These are phyloP conservation scores for Ceratotherium simum DNA, from an alignment of 2,113 vertebrate genomes.

Conservation along the genomic window DNA sequence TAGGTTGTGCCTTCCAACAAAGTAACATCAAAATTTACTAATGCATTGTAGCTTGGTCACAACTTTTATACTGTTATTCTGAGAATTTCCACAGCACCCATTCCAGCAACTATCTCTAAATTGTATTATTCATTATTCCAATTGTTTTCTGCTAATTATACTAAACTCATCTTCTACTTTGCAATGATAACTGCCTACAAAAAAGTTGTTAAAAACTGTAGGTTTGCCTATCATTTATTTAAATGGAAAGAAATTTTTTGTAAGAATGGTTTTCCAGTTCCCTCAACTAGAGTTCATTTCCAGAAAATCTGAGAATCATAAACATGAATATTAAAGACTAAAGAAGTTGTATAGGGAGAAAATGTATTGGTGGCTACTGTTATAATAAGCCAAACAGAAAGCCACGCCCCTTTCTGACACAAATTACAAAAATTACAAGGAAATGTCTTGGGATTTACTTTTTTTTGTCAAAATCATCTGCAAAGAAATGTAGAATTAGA, in stretches of 20 bases:
- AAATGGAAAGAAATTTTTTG: background rate
- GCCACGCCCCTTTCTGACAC: background rate
- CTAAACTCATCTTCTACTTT: background rate
- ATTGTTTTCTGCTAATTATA: background rate
- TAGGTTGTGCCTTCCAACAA: background rate
- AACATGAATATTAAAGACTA: background rate
- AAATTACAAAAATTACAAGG: background rate
- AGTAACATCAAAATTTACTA: background rate
- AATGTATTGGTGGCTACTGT: background rate
- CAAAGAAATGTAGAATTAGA: background rate
- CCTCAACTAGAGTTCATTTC: background rate
- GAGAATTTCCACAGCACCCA: background rate
- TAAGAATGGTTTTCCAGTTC: background rate
- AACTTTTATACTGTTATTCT: constrained; percentile 27
- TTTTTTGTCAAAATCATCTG: background rate
- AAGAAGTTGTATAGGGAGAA: background rate
- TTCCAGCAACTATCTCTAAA: constrained; percentile 13
- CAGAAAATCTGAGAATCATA: background rate
- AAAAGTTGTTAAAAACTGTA: background rate
- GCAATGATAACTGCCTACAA: background rate
- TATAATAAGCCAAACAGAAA: background rate
- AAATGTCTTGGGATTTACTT: background rate
- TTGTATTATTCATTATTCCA: background rate
- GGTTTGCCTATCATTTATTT: background rate
- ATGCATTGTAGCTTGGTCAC: background rate